These are phyloP conservation scores for Drosophila fungiperda DNA, from an alignment of 2,888 invertebrate species.

Conservation along the genomic window DNA sequence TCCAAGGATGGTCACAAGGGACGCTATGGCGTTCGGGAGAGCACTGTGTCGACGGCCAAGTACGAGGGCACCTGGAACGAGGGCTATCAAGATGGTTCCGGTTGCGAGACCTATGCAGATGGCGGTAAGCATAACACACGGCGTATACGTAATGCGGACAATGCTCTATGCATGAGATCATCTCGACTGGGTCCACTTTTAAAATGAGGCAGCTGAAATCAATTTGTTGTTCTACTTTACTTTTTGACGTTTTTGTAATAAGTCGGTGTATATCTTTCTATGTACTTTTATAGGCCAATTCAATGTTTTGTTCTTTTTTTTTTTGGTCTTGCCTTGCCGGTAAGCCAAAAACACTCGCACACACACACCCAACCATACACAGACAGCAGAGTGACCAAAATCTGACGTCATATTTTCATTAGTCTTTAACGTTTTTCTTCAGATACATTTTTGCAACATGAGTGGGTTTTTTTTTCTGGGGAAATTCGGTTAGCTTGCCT, in stretches of 20 bases:
- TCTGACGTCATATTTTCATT: conserved; percentile 76
- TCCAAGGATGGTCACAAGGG: conserved; percentile 98
- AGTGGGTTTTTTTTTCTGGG: conserved; percentile 74
- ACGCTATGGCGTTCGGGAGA: conserved; percentile 98
- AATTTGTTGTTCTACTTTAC: conserved; percentile 54
- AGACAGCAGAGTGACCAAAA: conserved; percentile 48
- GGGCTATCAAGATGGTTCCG: conserved; percentile 99
- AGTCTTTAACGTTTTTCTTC: conserved; percentile 51
- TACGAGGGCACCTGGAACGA: conserved; percentile 99
- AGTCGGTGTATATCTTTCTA: conserved; percentile 39
- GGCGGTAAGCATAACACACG: conserved; percentile 91
- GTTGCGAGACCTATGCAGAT: conserved; percentile 99
- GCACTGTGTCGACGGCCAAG: conserved; percentile 96
- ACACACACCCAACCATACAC: conserved; percentile 7
- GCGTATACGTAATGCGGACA: conserved; percentile 56
- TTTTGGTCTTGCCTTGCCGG: conserved; percentile 31
- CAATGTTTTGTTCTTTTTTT: conserved; percentile 3
- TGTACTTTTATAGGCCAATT: conserved; percentile 24
- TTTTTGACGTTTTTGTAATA: conserved; percentile 75
- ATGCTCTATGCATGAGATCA: conserved; percentile 77
- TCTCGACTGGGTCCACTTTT: conserved; percentile 54
- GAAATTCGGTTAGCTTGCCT: conserved; percentile 67
- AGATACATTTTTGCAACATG: conserved; percentile 73
- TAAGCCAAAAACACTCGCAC: conserved; percentile 24
- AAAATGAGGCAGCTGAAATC: conserved; percentile 42